A percentile compares a stretch with the other conserved stretches of the same genome.
These are phyloP conservation scores for Falco concolor DNA, from an alignment of 2,797 vertebrate species.

Conservation along the genomic window DNA sequence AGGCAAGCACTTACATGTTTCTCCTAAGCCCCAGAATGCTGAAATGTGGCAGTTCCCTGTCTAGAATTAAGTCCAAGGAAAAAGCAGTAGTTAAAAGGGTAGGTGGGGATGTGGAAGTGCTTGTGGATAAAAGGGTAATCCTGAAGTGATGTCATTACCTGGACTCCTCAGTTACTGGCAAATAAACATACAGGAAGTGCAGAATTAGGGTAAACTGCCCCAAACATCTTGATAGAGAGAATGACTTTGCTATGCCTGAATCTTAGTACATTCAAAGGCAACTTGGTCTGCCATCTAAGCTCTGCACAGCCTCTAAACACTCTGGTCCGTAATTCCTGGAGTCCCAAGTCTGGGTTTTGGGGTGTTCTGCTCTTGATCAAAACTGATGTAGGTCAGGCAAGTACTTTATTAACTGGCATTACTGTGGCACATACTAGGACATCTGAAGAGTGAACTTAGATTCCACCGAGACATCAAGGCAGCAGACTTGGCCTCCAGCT, in stretches of 20 bases:
- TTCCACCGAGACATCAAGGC: neutral
- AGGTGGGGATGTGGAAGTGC: neutral
- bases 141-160: neutral
- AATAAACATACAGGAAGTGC: neutral
- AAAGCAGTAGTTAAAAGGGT: neutral
- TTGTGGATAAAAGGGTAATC: neutral
- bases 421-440: neutral
- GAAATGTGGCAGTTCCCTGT: neutral
- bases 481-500: neutral
- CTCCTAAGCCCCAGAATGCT: neutral
- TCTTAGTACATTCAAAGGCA: neutral
- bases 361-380: neutral
- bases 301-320: neutral
- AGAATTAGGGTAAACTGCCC: neutral
- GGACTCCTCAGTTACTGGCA: neutral
- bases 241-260: neutral
- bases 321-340: neutral
- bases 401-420: neutral
- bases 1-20: neutral
- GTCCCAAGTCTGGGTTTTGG: neutral
- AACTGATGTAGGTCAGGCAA: neutral
- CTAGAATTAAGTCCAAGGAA: neutral
- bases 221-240: neutral
- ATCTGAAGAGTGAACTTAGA: neutral
- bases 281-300: neutral